phyloP scores from a whole-genome alignment of 2,797 vertebrate species.

The Macrochelys suwanniensis region DNA sequence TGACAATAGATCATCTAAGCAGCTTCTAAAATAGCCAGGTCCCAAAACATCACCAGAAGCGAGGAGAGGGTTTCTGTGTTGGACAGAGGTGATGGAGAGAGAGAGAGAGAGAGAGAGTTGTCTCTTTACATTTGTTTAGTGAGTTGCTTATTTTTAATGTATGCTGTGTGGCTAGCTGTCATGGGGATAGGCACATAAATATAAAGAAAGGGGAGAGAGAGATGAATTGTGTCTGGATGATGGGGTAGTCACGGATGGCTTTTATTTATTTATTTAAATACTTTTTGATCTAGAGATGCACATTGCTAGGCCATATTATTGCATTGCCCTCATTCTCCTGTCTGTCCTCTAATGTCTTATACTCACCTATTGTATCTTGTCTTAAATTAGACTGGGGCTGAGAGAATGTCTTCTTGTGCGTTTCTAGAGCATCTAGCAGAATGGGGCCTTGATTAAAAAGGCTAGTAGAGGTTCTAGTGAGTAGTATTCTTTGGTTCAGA shows the following conservation, averaged over 20 bases:
- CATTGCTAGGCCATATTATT: not conserved
- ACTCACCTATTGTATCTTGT: not conserved
- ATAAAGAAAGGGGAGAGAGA: fast-evolving
- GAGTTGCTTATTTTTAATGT: fast-evolving
- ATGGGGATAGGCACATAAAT: not conserved
- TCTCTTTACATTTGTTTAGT: not conserved
- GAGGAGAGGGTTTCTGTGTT: not conserved
- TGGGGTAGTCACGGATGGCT: not conserved
- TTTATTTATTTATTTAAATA: constrained; percentile 32
- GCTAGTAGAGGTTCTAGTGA: not conserved
- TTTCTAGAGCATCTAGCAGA: not conserved
- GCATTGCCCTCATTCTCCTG: not conserved
- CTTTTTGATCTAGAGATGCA: not conserved
- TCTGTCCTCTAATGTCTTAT: not conserved
- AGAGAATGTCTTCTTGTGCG: not conserved
- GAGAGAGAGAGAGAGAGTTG: not conserved
- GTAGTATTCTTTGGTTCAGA: not conserved
- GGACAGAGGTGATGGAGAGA: not conserved
- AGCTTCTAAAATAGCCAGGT: not conserved
- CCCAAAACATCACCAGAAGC: not conserved
- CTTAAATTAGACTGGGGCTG: not conserved
- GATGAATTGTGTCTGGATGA: not conserved
- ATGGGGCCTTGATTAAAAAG: not conserved
- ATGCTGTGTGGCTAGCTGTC: not conserved
- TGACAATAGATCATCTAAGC: not conserved